Base-by-base conservation (phyloP, 2,113 vertebrate genomes). In the Uria aalge region DNA sequence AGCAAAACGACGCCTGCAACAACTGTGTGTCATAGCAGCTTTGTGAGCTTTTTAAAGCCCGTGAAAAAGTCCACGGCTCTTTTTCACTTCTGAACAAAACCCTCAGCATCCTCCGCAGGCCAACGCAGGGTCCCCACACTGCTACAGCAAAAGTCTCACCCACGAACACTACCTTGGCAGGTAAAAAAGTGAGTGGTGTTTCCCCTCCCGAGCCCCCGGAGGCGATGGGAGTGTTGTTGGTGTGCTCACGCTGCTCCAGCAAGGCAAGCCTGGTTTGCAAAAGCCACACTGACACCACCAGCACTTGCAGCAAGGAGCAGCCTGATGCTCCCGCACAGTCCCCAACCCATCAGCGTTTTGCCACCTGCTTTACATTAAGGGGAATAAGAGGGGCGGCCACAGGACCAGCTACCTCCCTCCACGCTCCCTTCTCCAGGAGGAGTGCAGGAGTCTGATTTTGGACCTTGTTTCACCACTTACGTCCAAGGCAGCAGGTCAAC, bases 191-290 rank as follows among this genome's bases (percentile, higher is more conserved):
- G 3, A 63, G 47, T 1, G 6, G 8, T 55, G 38, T 59, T 95
- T 89, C 22, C 7, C 22, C 13, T 83, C 12, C 40, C 0, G 4
- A 67, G 38, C n/a, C 23, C 62, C 47, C 1, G 0, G n/a, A 92
- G 50, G 47, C 0, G 0, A 53, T 24, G 38, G 76, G 20, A 80
- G 10, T 1, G 0, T 11, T 43, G 56, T 0, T 43, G 69, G n/a
- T 75, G 56, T 27, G 36, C 17, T 74, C 36, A 32, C 0, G 3
- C 32, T 50, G 24, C 41, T 90, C 66, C n/a, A 50, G 41, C 20
- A 66, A 8, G 56, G n/a, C 32, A 69, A 48, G 34, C 6, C 24
- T 32, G 11, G 32, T 41, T 74, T 85, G 53, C n/a, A 66, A 69
- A 60, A 53, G 62, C 62, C 5, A 4, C 1, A 0, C 22, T 24